Conservation (phyloP, 2,888 invertebrate species). For the Helleia helle region DNA sequence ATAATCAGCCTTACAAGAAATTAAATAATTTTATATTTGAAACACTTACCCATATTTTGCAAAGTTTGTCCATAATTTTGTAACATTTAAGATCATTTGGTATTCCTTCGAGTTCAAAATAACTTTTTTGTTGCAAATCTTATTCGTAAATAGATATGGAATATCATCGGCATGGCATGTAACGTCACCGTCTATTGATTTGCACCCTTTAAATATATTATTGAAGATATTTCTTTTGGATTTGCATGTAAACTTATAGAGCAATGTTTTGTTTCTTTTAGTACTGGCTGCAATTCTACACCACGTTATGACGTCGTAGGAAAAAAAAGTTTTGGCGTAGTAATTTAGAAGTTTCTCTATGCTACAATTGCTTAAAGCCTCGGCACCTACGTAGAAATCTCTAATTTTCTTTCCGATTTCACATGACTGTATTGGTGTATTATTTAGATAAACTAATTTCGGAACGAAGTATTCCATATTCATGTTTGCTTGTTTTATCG, state of each 20-base stretch:
- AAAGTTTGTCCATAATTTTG: constrained; percentile 49
- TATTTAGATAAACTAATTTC: constrained; percentile 26
- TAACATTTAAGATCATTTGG: constrained; percentile 34
- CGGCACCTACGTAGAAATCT: constrained; percentile 33
- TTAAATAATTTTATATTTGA: no score
- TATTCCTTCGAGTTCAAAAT: constrained; percentile 28
- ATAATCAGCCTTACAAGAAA: no score
- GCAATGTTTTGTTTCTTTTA: constrained; percentile 30
- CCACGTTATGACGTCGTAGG: constrained; percentile 27
- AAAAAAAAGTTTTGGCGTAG: constrained; percentile 28
- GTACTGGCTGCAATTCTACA: constrained; percentile 27
- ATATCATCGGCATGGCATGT: constrained; percentile 18
- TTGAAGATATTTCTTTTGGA: constrained; percentile 36
- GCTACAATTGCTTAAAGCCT: constrained; percentile 25
- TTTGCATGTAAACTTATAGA: constrained; percentile 40
- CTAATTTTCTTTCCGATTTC: constrained; percentile 33
- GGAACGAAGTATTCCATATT: constrained; percentile 38
- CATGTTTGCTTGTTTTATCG: constrained; percentile 28
- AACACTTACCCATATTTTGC: constrained; percentile 47
- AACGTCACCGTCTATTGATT: constrained; percentile 11
- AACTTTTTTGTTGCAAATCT: constrained; percentile 23
- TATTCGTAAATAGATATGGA: constrained; percentile 25
- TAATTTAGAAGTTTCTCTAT: constrained; percentile 26
- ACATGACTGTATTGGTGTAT: constrained; percentile 30
- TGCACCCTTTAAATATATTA: constrained; percentile 14